Percentiles rank a stretch among this genome's conserved stretches.
These are phyloP conservation scores for Chelonia mydas DNA, from an alignment of 2,797 vertebrate genomes.

Conservation along the genomic window DNA sequence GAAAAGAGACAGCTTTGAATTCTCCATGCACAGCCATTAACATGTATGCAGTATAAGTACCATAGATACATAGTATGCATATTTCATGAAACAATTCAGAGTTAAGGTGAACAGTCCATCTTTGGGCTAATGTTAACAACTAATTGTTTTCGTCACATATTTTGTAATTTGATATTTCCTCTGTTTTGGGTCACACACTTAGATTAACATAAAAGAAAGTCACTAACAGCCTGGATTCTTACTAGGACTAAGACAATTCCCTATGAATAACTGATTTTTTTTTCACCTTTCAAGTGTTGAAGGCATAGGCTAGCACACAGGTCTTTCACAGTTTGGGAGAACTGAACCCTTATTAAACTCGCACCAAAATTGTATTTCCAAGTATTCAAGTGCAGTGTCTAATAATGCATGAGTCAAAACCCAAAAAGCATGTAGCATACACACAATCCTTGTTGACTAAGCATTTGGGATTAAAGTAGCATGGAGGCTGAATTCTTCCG, in stretches of 20 bases:
- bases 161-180: background rate
- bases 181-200: background rate
- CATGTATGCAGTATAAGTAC: background rate
- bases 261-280: background rate
- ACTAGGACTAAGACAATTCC: background rate
- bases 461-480: background rate
- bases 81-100: background rate
- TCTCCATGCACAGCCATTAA: background rate
- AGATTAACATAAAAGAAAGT: background rate
- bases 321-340: background rate
- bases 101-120: background rate
- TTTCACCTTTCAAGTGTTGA: background rate
- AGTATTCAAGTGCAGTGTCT: background rate
- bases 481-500: conserved; percentile 57
- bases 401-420: conserved; percentile 47
- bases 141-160: background rate
- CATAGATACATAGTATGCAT: background rate
- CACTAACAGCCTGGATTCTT: background rate
- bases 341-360: background rate
- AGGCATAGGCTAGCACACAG: background rate
- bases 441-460: conserved; percentile 27
- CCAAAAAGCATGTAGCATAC: conserved; percentile 26
- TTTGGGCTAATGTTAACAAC: background rate
- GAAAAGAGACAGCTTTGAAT: background rate
- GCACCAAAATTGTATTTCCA: background rate